phyloP scores from a whole-genome alignment of 1,140 invertebrate species.

The Anagrus nilaparvatae region DNA sequence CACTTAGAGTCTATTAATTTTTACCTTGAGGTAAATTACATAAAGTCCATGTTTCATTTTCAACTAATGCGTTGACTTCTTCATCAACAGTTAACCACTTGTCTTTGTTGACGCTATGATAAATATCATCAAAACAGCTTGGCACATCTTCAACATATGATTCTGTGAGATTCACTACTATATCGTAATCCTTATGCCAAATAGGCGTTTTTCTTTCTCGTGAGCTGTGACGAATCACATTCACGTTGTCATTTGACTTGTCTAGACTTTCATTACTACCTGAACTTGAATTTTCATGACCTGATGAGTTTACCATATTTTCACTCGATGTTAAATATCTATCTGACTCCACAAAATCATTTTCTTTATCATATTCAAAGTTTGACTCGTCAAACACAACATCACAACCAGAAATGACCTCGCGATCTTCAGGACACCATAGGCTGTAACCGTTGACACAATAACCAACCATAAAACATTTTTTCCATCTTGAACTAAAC shows the following conservation, averaged over 20 bases:
- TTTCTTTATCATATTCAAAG: neutral
- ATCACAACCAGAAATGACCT: slow-evolving; percentile 11
- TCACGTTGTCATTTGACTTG: too few species aligned
- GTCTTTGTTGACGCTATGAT: neutral
- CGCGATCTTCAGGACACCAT: slow-evolving; percentile 10
- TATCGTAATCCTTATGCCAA: slow-evolving; percentile 27
- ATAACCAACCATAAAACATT: slow-evolving; percentile 20
- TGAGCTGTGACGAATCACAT: slow-evolving; percentile 23
- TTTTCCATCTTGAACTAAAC: slow-evolving; percentile 17
- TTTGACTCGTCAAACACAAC: slow-evolving; percentile 7
- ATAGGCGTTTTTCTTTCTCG: slow-evolving; percentile 22
- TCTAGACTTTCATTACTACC: too few species aligned
- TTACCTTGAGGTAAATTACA: neutral
- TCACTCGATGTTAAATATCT: too few species aligned
- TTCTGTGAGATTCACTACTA: neutral
- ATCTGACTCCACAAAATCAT: too few species aligned
- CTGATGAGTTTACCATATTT: too few species aligned
- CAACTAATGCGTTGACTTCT: neutral
- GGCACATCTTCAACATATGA: too few species aligned
- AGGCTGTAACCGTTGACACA: slow-evolving; percentile 13
- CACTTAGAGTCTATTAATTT: neutral
- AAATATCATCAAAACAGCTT: neutral
- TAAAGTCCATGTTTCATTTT: neutral
- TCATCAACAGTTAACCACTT: neutral
- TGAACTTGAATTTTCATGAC: too few species aligned